Base-by-base conservation (phyloP, 2,113 vertebrate genomes). In the Zootoca vivipara region DNA sequence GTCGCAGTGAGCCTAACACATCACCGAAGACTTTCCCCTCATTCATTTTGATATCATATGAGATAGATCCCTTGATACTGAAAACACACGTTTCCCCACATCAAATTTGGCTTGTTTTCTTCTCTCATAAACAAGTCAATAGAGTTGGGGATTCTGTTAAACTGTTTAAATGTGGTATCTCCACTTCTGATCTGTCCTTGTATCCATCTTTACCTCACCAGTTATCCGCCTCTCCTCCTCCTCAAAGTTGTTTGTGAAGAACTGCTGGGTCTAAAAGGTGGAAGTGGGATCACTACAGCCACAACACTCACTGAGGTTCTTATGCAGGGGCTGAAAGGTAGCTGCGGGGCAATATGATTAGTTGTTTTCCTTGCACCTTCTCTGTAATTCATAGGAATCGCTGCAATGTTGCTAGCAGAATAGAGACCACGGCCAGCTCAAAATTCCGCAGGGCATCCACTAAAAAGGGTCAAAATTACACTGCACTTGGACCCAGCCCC, bases 91-190 rank as follows among this genome's bases (percentile, higher is more conserved):
- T 13, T 87, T 85, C 7, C 42, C 22, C 69, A 78, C 67, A 86
- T 72, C 78, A 69, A 15, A 46, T 83, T 78, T 40, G 72, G 85
- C 92, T 90, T 18, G 33, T 3, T 87, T 75, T 67, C 4, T 75
- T n/a, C 10, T 33, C 15, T 69, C 20, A 13, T 4, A 67, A 77
- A 75, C 30, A n/a, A 86, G 78, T 33, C 26, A 65, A 18, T 67
- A 20, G 46, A 52, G 46, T 12, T 52, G 46, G 46, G 46, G 46
- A 52, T 9, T 52, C 46, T 52, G 46, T 52, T 52, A 52, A 9
- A 52, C 46, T 52, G 46, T 52, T 52, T 9, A 52, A 52, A 52
- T 12, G 46, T 52, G 46, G 46, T 52, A 52, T 52, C 46, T 52
- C 46, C 10, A 52, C 46, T 52, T 52, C 46, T 52, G 46, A 52